Conservation (phyloP, 2,113 vertebrate species). For the Lagopus muta region DNA sequence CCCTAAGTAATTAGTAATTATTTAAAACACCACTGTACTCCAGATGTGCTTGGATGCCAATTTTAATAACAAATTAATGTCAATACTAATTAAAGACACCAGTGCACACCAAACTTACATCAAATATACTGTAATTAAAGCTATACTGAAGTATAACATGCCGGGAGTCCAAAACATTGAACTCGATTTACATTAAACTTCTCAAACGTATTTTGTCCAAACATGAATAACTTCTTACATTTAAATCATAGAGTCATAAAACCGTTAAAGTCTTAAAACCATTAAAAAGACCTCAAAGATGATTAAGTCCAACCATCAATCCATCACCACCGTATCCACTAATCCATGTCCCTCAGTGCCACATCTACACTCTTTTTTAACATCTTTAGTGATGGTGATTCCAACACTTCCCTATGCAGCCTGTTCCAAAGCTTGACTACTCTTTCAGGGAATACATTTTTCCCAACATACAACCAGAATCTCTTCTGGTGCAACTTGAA, state of each 20-base stretch:
- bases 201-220: not conserved
- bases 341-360: not conserved
- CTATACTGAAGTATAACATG: not conserved
- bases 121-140: not conserved
- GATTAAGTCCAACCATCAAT: not conserved
- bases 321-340: not conserved
- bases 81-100: not conserved
- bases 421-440: not conserved
- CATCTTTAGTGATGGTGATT: not conserved
- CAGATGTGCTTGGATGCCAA: not conserved
- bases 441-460: no score
- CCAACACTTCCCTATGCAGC: not conserved
- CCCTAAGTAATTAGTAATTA: not conserved
- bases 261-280: not conserved
- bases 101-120: not conserved
- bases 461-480: no score
- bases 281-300: not conserved
- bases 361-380: not conserved
- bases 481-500: no score
- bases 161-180: not conserved
- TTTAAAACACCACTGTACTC: not conserved
- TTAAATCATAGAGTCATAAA: not conserved
- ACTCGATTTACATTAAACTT: not conserved
- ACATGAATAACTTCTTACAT: not conserved
- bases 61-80: slow-evolving; percentile 23